Base-by-base conservation (phyloP, 2,113 vertebrate genomes). In the Myotis brandtii region DNA sequence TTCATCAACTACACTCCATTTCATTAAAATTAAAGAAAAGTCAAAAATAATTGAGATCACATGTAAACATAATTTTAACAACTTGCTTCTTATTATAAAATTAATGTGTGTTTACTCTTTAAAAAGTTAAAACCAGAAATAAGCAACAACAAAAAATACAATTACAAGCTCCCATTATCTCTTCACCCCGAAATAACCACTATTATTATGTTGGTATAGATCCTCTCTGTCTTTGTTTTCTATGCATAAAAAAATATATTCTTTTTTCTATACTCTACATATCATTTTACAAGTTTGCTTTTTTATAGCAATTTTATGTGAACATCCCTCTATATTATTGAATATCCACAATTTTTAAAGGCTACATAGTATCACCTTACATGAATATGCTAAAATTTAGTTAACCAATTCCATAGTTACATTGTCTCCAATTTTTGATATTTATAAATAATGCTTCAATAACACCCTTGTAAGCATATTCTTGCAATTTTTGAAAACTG, bases 31-130 rank as follows among this genome's bases (percentile, higher is more conserved):
- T 59, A 30, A 56, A 62, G 16, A 72, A 93, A 88, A 79, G 59
- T 27, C 34, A 64, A 88, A 43, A 87, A 21, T 59, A 85, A 89
- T 54, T 76, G 6, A 37, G 18, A 77, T 85, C 4, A 70, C 9
- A 54, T 64, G 6, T 75, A 85, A 81, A 72, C 23, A 92, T 94
- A 70, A 82, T 56, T 77, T 77, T 59, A 89, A 67, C 43, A 76
- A 64, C 6, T 48, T 81, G 23, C 32, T 40, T 96, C n/a, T 91
- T 81, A 54, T 81, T 48, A 54, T 56, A 93, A 96, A 95, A 95
- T 75, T 62, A 54, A 80, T 75, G 2, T 18, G 50, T 81, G 30
- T 32, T 89, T 94, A 30, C 46, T 73, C 18, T 82, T 81, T 75
- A 72, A 85, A 75, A 66, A 37, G 13, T 54, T 70, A 64, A 91